Evolutionary conservation across 2,888 invertebrate genomes (phyloP).

Genomic region (Lasiommata megera): DNA sequence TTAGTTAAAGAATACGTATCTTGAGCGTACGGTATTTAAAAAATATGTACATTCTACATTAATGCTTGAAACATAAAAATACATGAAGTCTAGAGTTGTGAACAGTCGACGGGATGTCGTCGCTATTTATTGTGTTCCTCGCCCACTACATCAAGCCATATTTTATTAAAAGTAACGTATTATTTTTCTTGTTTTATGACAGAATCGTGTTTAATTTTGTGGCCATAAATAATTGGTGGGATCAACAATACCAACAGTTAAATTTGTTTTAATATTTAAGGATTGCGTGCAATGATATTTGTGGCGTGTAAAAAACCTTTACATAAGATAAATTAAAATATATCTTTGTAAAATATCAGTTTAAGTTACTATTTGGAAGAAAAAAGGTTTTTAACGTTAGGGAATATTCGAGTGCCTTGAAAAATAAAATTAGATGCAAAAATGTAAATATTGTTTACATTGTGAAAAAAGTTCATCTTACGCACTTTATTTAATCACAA

Average conservation of each 20-base stretch:
- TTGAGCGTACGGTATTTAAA: not conserved
- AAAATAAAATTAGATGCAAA: too few species aligned
- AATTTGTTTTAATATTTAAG: not conserved
- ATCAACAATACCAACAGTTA: not conserved
- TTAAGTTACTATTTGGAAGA: too few species aligned
- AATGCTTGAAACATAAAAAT: conserved; percentile 36
- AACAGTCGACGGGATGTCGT: conserved; percentile 36
- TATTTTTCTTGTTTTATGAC: conserved; percentile 54
- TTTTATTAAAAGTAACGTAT: conserved; percentile 40
- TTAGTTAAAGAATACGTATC: too few species aligned
- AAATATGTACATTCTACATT: not conserved
- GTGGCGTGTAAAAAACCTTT: too few species aligned
- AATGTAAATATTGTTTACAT: too few species aligned
- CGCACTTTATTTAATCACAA: too few species aligned
- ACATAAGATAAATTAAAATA: too few species aligned
- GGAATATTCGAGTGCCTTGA: too few species aligned
- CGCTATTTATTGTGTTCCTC: conserved; percentile 37
- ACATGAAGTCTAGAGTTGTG: conserved; percentile 21
- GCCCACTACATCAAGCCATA: conserved; percentile 35
- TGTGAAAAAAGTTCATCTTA: too few species aligned
- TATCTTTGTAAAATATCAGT: too few species aligned
- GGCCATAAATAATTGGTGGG: conserved; percentile 44
- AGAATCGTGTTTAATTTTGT: conserved; percentile 46
- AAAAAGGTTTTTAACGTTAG: too few species aligned
- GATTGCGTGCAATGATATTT: not conserved